These are phyloP conservation scores for Drosophila longiperda DNA, from an alignment of 2,888 invertebrate genomes.

Conservation along the genomic window DNA sequence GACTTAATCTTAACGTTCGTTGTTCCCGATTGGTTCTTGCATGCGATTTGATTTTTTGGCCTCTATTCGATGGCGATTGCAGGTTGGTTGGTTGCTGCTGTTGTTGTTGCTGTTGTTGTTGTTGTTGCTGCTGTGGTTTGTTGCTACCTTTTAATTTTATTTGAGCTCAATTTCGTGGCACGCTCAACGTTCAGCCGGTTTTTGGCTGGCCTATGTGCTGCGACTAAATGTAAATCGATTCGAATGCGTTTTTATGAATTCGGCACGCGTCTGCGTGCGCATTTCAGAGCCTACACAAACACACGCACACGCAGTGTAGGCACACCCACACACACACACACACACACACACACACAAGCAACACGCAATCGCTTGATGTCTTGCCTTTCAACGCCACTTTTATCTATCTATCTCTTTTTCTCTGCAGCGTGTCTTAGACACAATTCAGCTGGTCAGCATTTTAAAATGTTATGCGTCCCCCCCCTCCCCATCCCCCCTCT, in stretches of 20 bases:
- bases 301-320: neutral
- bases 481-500: neutral
- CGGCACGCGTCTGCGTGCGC: constrained; percentile 83
- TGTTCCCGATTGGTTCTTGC: constrained; percentile 35
- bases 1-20: constrained; percentile 2
- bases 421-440: constrained; percentile 51
- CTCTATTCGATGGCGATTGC: constrained; percentile 23
- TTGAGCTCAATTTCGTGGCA: constrained; percentile 69
- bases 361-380: constrained; percentile 12
- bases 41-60: constrained; percentile 46
- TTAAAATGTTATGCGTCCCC: neutral
- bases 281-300: constrained; percentile 55
- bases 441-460: constrained; percentile 47
- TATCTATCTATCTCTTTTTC: neutral
- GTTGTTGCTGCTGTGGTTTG: constrained; percentile 4
- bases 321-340: constrained; percentile 15
- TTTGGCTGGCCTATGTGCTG: constrained; percentile 56
- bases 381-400: constrained; percentile 4
- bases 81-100: neutral
- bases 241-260: constrained; percentile 81
- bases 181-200: constrained; percentile 42
- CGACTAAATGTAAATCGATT: constrained; percentile 75
- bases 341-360: constrained; percentile 27
- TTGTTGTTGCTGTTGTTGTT: too few relatives aligned
- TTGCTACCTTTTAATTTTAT: constrained; percentile 55